Conservation (phyloP, 2,113 vertebrate genomes). For the Micromys minutus region DNA sequence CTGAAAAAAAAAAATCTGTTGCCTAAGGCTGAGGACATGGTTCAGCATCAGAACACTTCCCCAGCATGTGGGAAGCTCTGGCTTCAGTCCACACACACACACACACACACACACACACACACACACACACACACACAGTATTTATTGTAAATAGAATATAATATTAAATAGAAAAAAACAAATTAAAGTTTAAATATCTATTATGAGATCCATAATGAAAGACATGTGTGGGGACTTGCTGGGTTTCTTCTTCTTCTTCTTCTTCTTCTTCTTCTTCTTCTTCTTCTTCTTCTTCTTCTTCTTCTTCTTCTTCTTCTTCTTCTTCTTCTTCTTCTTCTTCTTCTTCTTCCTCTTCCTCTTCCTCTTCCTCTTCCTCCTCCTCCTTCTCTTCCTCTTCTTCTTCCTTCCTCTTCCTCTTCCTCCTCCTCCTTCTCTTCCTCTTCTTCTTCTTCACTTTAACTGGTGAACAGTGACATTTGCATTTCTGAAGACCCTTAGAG, state of each 20-base stretch:
- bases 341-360: too few relatives aligned
- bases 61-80: neutral
- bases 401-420: too few relatives aligned
- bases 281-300: too few relatives aligned
- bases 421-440: too few relatives aligned
- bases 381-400: too few relatives aligned
- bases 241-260: neutral
- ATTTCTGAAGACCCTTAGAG: neutral
- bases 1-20: neutral
- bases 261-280: too few relatives aligned
- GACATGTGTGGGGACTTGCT: neutral
- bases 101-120: too few relatives aligned
- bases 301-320: too few relatives aligned
- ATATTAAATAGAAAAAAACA: slow-evolving; percentile 43
- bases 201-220: neutral
- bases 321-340: too few relatives aligned
- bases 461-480: neutral
- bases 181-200: neutral
- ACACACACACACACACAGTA: neutral
- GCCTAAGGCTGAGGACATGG: too few relatives aligned
- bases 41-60: neutral
- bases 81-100: neutral
- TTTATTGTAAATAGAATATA: too few relatives aligned
- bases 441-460: neutral
- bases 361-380: too few relatives aligned